Evolutionary conservation across 2,113 vertebrate species (phyloP).

Genomic region (Saccopteryx leptura): DNA sequence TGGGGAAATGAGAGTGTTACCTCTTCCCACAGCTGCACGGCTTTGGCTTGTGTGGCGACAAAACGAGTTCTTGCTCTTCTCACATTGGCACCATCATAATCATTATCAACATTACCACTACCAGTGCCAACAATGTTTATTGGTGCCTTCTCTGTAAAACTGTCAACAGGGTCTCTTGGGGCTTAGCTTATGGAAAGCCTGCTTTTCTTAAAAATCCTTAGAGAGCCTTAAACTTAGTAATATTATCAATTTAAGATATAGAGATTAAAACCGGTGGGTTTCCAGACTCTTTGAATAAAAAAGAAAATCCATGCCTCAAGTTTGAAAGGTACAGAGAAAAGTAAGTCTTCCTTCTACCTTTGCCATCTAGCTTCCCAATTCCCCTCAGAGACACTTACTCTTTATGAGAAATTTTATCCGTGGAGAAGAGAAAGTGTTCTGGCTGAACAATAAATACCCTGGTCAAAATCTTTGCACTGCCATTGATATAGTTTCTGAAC

Average conservation of each 20-base stretch:
- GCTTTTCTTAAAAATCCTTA: conserved; percentile 9
- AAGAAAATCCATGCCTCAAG: not conserved
- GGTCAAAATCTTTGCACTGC: not conserved
- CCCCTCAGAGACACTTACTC: not conserved
- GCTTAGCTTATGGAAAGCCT: not conserved
- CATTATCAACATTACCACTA: not conserved
- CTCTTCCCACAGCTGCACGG: not conserved
- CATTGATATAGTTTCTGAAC: not conserved
- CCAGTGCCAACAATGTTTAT: not conserved
- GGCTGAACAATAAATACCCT: not conserved
- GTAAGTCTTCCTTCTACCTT: not conserved
- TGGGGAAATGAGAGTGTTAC: not conserved
- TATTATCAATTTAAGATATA: not conserved
- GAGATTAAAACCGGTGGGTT: conserved; percentile 3
- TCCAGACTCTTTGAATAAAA: not conserved
- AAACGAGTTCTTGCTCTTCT: not conserved
- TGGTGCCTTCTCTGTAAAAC: not conserved
- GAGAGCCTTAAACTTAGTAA: not conserved
- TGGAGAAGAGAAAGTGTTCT: not conserved
- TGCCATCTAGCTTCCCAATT: not conserved
- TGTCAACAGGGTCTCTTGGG: conserved; percentile 51
- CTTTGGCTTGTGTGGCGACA: not conserved
- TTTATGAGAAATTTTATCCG: conserved; percentile 11
- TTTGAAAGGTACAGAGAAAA: conserved; percentile 50
- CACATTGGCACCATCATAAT: not conserved